Conservation (phyloP, 2,888 invertebrate genomes). For the Apomyelois bistriatella region DNA sequence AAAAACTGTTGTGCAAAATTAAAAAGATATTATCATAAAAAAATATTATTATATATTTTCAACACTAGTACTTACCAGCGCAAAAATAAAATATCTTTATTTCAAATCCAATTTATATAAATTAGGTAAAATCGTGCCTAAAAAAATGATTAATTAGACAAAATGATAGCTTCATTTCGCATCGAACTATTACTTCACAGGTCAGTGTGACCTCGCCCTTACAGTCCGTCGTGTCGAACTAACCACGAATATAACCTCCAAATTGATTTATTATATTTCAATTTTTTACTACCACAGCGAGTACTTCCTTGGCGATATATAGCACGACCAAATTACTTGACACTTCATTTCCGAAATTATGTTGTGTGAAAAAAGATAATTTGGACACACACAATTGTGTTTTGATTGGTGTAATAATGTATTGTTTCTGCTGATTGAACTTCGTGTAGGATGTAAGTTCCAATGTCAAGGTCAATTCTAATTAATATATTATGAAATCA, state of each 20-base stretch:
- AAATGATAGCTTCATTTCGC: neutral
- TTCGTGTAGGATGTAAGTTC: neutral
- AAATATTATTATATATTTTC: too few species aligned
- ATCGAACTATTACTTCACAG: constrained; percentile 15
- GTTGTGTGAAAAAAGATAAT: constrained; percentile 3
- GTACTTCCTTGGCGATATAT: constrained; percentile 42
- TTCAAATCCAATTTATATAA: neutral
- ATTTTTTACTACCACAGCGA: constrained; percentile 47
- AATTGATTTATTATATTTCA: constrained; percentile 58
- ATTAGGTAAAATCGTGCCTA: neutral
- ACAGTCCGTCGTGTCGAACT: constrained; percentile 40
- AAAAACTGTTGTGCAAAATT: too few species aligned
- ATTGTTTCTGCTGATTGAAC: neutral
- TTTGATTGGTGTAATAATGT: constrained; percentile 1
- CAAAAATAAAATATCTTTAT: too few species aligned
- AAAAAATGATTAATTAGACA: neutral
- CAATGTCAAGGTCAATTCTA: constrained; percentile 1
- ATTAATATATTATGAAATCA: neutral
- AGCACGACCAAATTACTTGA: constrained; percentile 17
- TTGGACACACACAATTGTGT: neutral
- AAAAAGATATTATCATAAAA: too few species aligned
- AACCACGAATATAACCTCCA: constrained; percentile 51
- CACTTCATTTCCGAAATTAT: constrained; percentile 21
- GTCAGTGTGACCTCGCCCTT: constrained; percentile 27
- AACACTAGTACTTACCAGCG: too few species aligned